These are phyloP conservation scores for Knipowitschia caucasica DNA, from an alignment of 2,797 vertebrate species.

Conservation along the genomic window DNA sequence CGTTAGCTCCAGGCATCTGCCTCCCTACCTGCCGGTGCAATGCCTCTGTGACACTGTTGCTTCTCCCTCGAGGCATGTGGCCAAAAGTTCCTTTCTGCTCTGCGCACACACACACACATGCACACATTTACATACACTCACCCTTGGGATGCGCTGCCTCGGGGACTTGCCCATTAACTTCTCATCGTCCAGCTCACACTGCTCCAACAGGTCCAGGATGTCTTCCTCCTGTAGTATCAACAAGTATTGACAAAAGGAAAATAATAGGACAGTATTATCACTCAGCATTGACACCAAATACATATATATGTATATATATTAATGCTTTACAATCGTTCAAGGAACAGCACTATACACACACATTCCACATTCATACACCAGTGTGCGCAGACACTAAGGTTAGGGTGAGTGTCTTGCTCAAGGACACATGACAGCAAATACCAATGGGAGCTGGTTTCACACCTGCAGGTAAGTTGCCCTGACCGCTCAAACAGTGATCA, in stretches of 20 bases:
- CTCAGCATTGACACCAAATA: not conserved
- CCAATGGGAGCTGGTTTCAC: too few relatives aligned
- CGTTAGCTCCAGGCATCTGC: constrained; percentile 54
- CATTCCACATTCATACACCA: too few relatives aligned
- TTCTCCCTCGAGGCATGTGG: constrained; percentile 49
- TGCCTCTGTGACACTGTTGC: constrained; percentile 40
- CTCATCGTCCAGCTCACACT: constrained; percentile 96
- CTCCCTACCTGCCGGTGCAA: constrained; percentile 35
- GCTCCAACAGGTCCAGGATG: constrained; percentile 94
- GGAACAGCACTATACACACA: too few relatives aligned
- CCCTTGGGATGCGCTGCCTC: constrained; percentile 69
- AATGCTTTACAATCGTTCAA: too few relatives aligned
- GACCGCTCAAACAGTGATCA: too few relatives aligned
- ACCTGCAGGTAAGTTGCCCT: too few relatives aligned
- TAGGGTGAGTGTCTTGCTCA: too few relatives aligned
- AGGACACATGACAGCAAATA: too few relatives aligned
- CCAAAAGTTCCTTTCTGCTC: constrained; percentile 8
- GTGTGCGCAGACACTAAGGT: too few relatives aligned
- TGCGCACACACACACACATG: not conserved
- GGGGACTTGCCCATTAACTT: constrained; percentile 84
- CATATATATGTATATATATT: too few relatives aligned
- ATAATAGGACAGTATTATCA: constrained; percentile 14
- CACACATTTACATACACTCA: constrained; percentile 30
- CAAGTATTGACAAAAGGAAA: not conserved
- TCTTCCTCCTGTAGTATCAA: constrained; percentile 89